A percentile compares a stretch with the other conserved stretches of the same genome.
Conservation (phyloP, 2,113 vertebrate genomes). For the Carassius gibelio region DNA sequence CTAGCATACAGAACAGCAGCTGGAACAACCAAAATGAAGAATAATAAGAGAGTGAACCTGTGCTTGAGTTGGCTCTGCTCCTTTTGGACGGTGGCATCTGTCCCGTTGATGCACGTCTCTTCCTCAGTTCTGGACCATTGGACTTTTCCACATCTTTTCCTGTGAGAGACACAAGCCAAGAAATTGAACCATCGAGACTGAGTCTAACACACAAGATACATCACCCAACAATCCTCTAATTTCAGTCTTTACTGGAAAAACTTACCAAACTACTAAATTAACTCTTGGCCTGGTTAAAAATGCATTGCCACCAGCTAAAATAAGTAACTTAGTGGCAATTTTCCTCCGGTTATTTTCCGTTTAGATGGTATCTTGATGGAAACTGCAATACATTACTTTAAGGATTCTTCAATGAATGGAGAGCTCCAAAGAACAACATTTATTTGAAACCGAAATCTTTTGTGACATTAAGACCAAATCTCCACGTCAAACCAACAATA, state of each 20-base stretch:
- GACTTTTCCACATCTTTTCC: conserved; percentile 43
- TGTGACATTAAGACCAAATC: no score
- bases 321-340: neutral
- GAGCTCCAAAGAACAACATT: neutral
- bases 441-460: no score
- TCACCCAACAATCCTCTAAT: neutral
- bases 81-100: conserved; percentile 80
- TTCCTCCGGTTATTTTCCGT: neutral
- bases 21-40: neutral
- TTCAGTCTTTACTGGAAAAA: neutral
- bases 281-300: neutral
- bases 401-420: neutral
- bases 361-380: neutral
- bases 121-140: conserved; percentile 75
- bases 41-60: conserved; percentile 54
- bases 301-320: neutral
- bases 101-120: conserved; percentile 81
- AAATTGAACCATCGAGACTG: neutral
- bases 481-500: no score
- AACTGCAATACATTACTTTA: no score
- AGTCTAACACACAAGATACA: neutral
- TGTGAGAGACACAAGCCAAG: conserved; percentile 38
- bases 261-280: neutral
- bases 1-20: neutral
- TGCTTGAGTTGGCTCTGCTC: conserved; percentile 77